phyloP scores from a whole-genome alignment of 2,888 invertebrate genomes.

The Drosophila ezoana region DNA sequence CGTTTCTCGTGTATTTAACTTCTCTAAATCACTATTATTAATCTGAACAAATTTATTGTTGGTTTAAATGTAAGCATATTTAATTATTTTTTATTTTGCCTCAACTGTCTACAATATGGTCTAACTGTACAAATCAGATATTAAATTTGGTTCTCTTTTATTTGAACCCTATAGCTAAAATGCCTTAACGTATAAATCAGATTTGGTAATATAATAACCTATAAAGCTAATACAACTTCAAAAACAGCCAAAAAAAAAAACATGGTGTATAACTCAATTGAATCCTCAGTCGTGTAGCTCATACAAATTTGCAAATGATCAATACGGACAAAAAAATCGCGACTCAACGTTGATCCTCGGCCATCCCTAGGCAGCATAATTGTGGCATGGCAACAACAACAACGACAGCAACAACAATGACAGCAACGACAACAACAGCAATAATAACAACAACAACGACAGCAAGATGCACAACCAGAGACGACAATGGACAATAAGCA shows the following conservation, averaged over 20 bases:
- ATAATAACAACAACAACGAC: slow-evolving; percentile 18
- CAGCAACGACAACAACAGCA: slow-evolving; percentile 34
- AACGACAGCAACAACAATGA: slow-evolving; percentile 32
- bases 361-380: slow-evolving; percentile 48
- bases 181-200: too few species aligned
- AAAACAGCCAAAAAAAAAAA: background rate
- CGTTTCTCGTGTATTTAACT: too few species aligned
- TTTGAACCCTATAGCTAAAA: too few species aligned
- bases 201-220: too few species aligned
- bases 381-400: slow-evolving; percentile 36
- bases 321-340: slow-evolving; percentile 34
- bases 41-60: too few species aligned
- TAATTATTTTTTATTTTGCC: too few species aligned
- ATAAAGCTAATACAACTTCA: background rate
- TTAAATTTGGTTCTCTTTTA: too few species aligned
- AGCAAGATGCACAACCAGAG: slow-evolving; percentile 38
- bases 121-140: too few species aligned
- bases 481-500: slow-evolving; percentile 65
- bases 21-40: too few species aligned
- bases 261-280: slow-evolving; percentile 6
- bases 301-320: slow-evolving; percentile 28
- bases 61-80: too few species aligned
- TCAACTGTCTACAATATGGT: too few species aligned
- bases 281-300: background rate
- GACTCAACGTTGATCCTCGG: slow-evolving; percentile 33